Evolutionary conservation across 2,888 invertebrate genomes (phyloP), one percentile per base, ranked within the genome.

Genomic region (Masnerella sp.): DNA sequence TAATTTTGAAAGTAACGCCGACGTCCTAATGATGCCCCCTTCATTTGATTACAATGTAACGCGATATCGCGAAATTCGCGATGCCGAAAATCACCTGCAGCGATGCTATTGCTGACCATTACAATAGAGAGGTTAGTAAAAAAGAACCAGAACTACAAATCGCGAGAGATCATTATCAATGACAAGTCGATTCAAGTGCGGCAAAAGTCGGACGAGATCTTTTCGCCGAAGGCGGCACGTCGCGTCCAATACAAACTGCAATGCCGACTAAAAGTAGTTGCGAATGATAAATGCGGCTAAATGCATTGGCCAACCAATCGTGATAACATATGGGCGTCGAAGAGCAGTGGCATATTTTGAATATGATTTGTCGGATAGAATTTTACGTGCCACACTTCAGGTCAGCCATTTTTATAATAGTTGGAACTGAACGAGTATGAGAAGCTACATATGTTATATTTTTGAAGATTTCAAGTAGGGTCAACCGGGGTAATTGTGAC

Each of bases 271-370:
- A 80, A 80, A 79, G 81, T 81, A 75, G 81, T 81, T 80, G 65
- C 56, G 25, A 14, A 69, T 81, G 82, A 82, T 81, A 73, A 79
- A 82, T 81, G 81, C 78, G 54, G 75, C 71, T 79, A 78, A 80
- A 77, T 51, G 49, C 32, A 36, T 30, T 12, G 36, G 36, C 47
- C 12, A 49, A 12, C 52, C 51, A 45, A 59, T 40, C 49, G 38
- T 49, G 69, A 74, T 74, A 69, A 59, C 45, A 38, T 12, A 62
- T 56, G 65, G 58, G 70, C 75, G 77, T 78, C 22, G 75, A 73
- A 77, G 78, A 81, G 81, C 82, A 56, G 82, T 82, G 81, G 82
- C 82, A 80, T 79, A 82, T 81, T 73, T 73, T 67, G 49, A 81
- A 80, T 76, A 78, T 34, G 81, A 82, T 81, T 79, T 51, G 71